phyloP scores from a whole-genome alignment of 2,113 vertebrate genomes.

The Corythoichthys intestinalis region DNA sequence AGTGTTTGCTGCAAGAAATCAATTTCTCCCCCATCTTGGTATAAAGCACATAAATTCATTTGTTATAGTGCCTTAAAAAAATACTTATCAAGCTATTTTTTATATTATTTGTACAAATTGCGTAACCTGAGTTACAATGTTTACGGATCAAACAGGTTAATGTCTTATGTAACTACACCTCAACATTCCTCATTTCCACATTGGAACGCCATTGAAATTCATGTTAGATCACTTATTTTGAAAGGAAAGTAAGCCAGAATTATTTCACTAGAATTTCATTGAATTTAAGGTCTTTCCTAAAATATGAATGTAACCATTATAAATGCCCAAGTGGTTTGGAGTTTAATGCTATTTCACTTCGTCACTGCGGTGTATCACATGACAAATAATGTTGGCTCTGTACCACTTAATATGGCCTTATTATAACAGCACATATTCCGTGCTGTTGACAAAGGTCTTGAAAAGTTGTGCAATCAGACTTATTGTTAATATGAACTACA shows the following conservation, averaged over 20 bases:
- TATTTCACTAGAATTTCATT: not conserved
- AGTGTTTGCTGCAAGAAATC: not conserved
- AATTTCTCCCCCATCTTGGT: not conserved
- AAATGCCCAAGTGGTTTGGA: not conserved
- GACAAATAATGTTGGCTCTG: not conserved
- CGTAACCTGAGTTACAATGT: not conserved
- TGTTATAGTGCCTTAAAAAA: not conserved
- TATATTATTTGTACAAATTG: not conserved
- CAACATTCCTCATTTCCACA: not conserved
- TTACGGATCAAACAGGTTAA: not conserved
- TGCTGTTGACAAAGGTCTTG: not conserved
- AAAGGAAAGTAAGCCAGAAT: not conserved
- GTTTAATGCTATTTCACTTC: no score
- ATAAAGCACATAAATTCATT: not conserved
- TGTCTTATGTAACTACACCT: not conserved
- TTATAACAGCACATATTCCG: not conserved
- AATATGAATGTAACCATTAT: not conserved
- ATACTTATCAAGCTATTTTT: not conserved
- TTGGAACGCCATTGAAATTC: not conserved
- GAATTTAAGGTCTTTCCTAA: not conserved
- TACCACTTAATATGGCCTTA: not conserved
- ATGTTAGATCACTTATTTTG: not conserved
- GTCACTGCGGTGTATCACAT: not conserved
- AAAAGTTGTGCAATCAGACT: not conserved
- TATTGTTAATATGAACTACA: not conserved